Evolutionary conservation across 2,113 vertebrate genomes (phyloP), one percentile per base, ranked within the genome.

Genomic region (Bufo bufo): DNA sequence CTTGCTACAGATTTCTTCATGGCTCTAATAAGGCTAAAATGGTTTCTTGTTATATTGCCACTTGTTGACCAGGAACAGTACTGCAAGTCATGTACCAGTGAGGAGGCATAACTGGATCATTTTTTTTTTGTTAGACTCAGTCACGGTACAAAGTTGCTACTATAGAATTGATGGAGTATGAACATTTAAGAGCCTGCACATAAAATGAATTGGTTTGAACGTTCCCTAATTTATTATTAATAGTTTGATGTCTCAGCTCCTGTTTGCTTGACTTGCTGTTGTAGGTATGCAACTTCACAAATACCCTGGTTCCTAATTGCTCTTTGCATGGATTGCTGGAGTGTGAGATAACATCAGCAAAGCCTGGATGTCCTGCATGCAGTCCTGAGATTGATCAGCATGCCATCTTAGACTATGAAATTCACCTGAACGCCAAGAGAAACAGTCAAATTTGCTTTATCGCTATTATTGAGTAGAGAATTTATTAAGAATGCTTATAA

Each of bases 291-390:
- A 54, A 59, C 85, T 90, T 87, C 82, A 52, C 33, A 90, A 59
- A 74, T 89, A 87, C 6, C 45, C 75, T 75, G 89, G 88, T 90
- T 91, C 66, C 90, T 92, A 92, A 92, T 92, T 92, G 90, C 65
- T 78, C 88, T 82, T 87, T 88, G 10, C 63, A 59, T 43, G 88
- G 90, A 87, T 85, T 91, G 9, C 82, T 74, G 1, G 69, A 92
- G 90, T 81, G 54, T 72, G 82, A 91, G 74, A 72, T 90, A 89
- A 89, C 86, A 89, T 16, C n/a, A 63, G 74, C 89, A 85, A 71
- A 89, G 47, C 86, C 52, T 72, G 91, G 61, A 82, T 88, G 59
- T 77, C 84, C 72, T 75, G 88, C 66, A 52, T 91, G 77, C 65
- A 45, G 81, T 59, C 88, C 88, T 80, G 50, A 83, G 89, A 89